Percentiles rank a stretch among this genome's conserved stretches.
These are phyloP conservation scores for Bovichtus variegatus DNA, from an alignment of 2,797 vertebrate genomes.

Conservation along the genomic window DNA sequence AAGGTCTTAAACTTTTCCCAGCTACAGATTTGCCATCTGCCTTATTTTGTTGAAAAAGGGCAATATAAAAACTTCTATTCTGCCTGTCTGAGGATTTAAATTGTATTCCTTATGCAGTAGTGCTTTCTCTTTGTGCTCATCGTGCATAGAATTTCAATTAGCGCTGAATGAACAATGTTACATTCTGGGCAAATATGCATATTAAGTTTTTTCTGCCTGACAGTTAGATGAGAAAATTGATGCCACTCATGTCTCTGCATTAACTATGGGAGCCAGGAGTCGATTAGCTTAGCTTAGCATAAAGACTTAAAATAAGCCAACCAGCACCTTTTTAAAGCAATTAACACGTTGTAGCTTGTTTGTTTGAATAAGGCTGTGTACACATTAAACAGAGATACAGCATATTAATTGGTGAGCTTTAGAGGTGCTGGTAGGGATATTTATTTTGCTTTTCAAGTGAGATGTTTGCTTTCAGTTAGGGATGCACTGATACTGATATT, in stretches of 20 bases:
- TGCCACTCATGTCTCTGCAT: not conserved
- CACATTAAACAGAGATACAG: not conserved
- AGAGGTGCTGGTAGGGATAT: not conserved
- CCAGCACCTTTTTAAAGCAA: not conserved
- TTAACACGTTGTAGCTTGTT: not conserved
- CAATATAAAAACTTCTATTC: constrained; percentile 8
- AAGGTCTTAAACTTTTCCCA: constrained; percentile 15
- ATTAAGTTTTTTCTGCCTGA: not conserved
- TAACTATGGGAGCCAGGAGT: not conserved
- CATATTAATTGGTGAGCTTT: constrained; percentile 11
- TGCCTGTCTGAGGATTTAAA: not conserved
- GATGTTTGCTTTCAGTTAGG: not conserved
- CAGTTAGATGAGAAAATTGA: not conserved
- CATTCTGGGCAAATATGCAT: not conserved
- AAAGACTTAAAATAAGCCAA: not conserved
- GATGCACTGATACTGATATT: too few relatives aligned
- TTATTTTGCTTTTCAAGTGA: constrained; percentile 2
- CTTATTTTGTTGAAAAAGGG: constrained; percentile 6
- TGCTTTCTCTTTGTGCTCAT: not conserved
- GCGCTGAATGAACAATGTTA: not conserved
- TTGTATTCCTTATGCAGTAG: not conserved
- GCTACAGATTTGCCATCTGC: constrained; percentile 3
- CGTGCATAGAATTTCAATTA: constrained; percentile 6
- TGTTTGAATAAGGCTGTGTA: not conserved
- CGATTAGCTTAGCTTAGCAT: not conserved